Evolutionary conservation across 1,140 invertebrate species (phyloP), one percentile per base, ranked within the genome.

Genomic region (Halesus radiatus): DNA sequence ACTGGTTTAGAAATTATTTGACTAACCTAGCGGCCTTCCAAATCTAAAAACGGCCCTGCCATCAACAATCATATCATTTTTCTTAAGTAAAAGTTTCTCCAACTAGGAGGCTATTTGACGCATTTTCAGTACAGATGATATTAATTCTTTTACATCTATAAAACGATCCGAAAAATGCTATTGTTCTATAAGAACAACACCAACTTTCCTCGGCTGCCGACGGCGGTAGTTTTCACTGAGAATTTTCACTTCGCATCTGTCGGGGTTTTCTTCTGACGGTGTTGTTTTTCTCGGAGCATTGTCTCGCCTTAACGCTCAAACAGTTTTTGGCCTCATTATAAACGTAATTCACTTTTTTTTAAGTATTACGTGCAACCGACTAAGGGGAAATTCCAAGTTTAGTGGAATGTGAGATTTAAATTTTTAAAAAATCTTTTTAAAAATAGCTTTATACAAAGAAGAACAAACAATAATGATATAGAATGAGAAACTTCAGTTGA

Each of bases 291-390:
- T 8, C 15, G 26, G 22, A 66, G 22, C 62, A 66, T 66, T 66
- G 62, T 66, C 1, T 66, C 10, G 22, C 22, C n/a, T 66, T 29
- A 6, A 6, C 62, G 22, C 13, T 32, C 62, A 10, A 13, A 32
- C 22, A 22, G 62, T 66, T 66, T 66, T 66, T 66, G 15, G 26
- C 7, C 62, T 66, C 62, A 66, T 66, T 32, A 32, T 66, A 32
- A 32, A 22, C 23, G 23, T 66, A 66, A 66, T 66, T 66, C 26
- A n/a, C 62, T 66, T 66, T 66, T 66, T 66, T 66, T 66, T 66
- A 29, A 29, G n/a, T 10, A 23, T 64, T 23, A 29, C 23, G 37
- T 45, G 37, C 37, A 45, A 45, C 37, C 37, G 8, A 45, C 37
- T 13, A 3, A 45, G 10, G 37, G 37, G 13, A 10, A 45, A 45